Base-by-base conservation (phyloP, 2,113 vertebrate genomes). In the Microtus oregoni region DNA sequence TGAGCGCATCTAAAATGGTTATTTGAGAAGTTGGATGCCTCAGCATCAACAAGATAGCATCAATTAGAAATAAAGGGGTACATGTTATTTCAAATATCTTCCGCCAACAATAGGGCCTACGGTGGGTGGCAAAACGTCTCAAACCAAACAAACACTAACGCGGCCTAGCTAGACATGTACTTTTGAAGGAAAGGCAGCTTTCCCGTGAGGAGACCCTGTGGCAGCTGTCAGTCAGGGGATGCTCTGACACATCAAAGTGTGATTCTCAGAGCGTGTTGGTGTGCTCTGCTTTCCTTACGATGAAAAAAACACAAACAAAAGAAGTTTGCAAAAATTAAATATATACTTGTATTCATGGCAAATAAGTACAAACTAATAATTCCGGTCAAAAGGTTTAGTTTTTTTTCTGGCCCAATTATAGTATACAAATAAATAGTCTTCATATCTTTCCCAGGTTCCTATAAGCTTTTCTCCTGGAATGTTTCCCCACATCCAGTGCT, bases 291-390 rank as follows among this genome's bases (percentile, higher is more conserved):
- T 97, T 92, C 86, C 38, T 95, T 89, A 73, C 58, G 95, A 95
- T 91, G 93, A 97, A 96, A 97, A 97, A 96, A 94, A 94, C 96
- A 96, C 89, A 96, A 96, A 96, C 89, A 91, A 96, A 97, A 97
- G 96, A 24, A 92, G 79, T 96, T 97, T 96, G 76, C 20, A 91
- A 97, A 86, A 97, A 97, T 96, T 95, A 96, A 97, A 97, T 94
- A 96, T 96, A 96, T 95, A 91, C 88, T 95, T 96, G 97, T 92
- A 95, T 96, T 97, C 96, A 95, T 97, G 91, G 81, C 96, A 83
- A 92, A 65, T 93, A 96, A 92, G 75, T 92, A 97, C 93, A 96
- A 96, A 96, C 83, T 93, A 94, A 96, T 88, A 91, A 94, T 94
- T 96, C 91, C 90, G 94, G 91, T 97, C 90, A 91, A 92, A 44